phyloP scores from a whole-genome alignment of 2,888 invertebrate species.

The Limnephilus lunatus region DNA sequence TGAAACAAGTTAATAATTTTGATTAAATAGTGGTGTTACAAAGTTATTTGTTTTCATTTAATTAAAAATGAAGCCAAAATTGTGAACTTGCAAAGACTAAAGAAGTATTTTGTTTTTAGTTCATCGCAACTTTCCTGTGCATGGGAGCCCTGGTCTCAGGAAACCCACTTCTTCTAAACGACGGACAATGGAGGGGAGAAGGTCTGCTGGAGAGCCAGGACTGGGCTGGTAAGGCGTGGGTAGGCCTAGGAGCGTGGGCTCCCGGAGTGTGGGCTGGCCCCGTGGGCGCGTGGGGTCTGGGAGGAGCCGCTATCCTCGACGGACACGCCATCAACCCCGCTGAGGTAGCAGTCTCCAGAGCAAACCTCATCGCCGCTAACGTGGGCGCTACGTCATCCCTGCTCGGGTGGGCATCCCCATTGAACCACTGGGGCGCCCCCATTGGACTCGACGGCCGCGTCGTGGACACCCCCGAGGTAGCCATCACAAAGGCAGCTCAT shows the following conservation, averaged over 20 bases:
- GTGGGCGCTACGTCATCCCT: background rate
- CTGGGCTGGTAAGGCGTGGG: constrained; percentile 44
- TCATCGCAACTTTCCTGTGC: constrained; percentile 57
- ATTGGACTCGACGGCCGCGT: constrained; percentile 69
- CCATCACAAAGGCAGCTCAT: constrained; percentile 72
- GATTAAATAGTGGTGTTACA: too few relatives aligned
- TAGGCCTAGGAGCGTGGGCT: constrained; percentile 31
- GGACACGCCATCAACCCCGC: constrained; percentile 8
- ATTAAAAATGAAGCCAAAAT: too few relatives aligned
- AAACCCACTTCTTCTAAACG: constrained; percentile 63
- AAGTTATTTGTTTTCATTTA: too few relatives aligned
- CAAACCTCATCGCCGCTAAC: constrained; percentile 69
- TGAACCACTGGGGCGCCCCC: constrained; percentile 73
- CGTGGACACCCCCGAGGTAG: constrained; percentile 80
- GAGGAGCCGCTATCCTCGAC: background rate
- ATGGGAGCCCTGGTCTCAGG: constrained; percentile 67
- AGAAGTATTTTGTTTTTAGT: constrained; percentile 5
- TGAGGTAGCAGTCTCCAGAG: background rate
- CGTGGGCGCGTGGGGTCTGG: constrained; percentile 41
- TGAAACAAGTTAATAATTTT: too few relatives aligned
- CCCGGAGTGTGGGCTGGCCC: constrained; percentile 46
- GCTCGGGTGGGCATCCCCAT: constrained; percentile 4
- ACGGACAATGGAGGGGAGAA: constrained; percentile 72
- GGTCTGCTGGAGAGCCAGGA: constrained; percentile 70
- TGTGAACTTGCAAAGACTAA: too few relatives aligned